These are phyloP conservation scores for Eurypyga helias DNA, from an alignment of 2,113 vertebrate genomes.

Conservation along the genomic window DNA sequence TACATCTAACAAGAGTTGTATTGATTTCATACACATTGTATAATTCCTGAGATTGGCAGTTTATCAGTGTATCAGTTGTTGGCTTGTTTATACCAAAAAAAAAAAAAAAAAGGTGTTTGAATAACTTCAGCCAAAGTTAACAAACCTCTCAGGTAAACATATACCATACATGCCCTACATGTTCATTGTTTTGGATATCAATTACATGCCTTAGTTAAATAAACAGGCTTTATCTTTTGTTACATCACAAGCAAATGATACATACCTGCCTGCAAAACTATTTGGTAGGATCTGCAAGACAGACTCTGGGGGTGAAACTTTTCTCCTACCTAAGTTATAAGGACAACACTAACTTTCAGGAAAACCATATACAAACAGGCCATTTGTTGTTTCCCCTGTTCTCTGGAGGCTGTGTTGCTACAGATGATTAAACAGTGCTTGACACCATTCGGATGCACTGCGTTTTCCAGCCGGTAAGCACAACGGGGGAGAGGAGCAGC, in stretches of 20 bases:
- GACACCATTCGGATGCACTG: neutral
- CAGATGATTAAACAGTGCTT: rapidly evolving
- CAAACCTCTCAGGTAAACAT: neutral
- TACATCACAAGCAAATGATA: neutral
- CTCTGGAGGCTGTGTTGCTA: neutral
- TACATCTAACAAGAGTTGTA: neutral
- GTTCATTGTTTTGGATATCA: neutral
- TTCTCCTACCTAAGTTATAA: neutral
- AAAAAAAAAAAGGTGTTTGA: neutral
- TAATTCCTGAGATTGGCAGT: neutral
- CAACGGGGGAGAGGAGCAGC: neutral
- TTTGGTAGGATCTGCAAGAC: neutral
- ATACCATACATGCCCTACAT: neutral
- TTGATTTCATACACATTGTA: neutral
- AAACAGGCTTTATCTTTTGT: neutral
- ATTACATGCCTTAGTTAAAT: neutral
- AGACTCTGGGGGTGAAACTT: neutral
- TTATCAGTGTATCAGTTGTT: neutral
- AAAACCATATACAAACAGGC: neutral
- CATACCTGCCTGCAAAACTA: neutral
- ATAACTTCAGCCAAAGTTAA: neutral
- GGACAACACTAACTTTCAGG: neutral
- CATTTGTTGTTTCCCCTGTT: neutral
- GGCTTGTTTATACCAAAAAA: neutral
- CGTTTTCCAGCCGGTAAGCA: neutral